Percentiles rank a stretch among this genome's conserved stretches.
Evolutionary conservation across 1,140 invertebrate species (phyloP).

Genomic region (Drosophila carrolli): DNA sequence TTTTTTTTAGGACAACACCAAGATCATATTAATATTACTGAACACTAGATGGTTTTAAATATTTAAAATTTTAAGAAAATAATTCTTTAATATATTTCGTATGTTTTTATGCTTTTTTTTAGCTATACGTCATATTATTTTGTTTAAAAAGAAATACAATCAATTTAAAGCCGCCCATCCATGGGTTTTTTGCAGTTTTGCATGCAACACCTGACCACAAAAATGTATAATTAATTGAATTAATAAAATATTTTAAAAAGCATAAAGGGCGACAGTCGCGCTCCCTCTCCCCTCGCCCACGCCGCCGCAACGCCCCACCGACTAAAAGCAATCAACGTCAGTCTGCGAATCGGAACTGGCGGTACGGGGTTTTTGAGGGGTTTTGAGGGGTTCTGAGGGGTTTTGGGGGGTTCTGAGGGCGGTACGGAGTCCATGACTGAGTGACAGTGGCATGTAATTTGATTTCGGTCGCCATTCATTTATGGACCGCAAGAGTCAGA

Average conservation of each 20-base stretch:
- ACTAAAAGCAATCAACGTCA: slow-evolving; percentile 51
- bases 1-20: no score
- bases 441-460: slow-evolving; percentile 43
- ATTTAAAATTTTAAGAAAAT: no score
- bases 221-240: slow-evolving; percentile 77
- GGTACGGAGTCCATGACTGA: slow-evolving; percentile 25
- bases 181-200: slow-evolving; percentile 15
- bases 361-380: background rate
- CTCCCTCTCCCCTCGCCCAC: background rate
- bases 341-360: slow-evolving; percentile 17
- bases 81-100: no score
- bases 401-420: background rate
- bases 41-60: no score
- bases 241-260: slow-evolving; percentile 73
- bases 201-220: slow-evolving; percentile 59
- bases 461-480: slow-evolving; percentile 51
- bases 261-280: slow-evolving; percentile 32
- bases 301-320: slow-evolving; percentile 27
- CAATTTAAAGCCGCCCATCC: background rate
- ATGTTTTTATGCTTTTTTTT: no score
- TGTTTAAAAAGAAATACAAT: background rate
- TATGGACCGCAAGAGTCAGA: slow-evolving; percentile 28
- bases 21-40: no score
- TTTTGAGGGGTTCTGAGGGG: background rate
- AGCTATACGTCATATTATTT: no score